Percentiles rank a stretch among this genome's conserved stretches.
Evolutionary conservation across 2,888 invertebrate genomes (phyloP).

Genomic region (Ennomos fuscantarius): DNA sequence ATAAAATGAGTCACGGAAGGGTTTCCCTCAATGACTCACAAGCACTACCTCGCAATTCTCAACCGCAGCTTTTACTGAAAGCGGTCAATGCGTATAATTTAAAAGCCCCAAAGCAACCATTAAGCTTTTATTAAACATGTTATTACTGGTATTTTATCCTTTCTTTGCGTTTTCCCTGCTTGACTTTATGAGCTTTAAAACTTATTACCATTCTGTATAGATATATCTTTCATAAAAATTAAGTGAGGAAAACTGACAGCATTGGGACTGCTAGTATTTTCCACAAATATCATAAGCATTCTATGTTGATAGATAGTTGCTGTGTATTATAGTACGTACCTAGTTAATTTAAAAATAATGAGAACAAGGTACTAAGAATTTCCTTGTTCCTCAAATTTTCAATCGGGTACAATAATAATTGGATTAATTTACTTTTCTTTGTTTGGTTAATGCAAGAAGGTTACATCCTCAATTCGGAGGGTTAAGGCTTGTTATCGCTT

Average conservation of each 20-base stretch:
- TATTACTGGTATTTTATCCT: slow-evolving; percentile 18
- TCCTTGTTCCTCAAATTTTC: too few relatives aligned
- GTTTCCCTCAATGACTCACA: slow-evolving; percentile 80
- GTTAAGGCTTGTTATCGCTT: too few relatives aligned
- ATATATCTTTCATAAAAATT: slow-evolving; percentile 19
- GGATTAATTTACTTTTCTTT: too few relatives aligned
- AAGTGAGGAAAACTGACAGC: slow-evolving; percentile 12
- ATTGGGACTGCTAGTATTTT: too few relatives aligned
- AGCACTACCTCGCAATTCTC: slow-evolving; percentile 41
- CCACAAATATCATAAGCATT: too few relatives aligned
- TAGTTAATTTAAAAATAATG: too few relatives aligned
- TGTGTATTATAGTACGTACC: too few relatives aligned
- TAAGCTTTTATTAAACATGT: slow-evolving; percentile 28
- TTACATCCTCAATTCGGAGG: too few relatives aligned
- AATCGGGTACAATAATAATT: too few relatives aligned
- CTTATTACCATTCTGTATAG: slow-evolving; percentile 6
- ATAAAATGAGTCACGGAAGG: slow-evolving; percentile 82
- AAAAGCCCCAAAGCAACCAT: slow-evolving; percentile 34
- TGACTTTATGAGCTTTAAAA: slow-evolving; percentile 15
- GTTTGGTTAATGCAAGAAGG: too few relatives aligned
- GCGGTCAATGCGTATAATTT: slow-evolving; percentile 37
- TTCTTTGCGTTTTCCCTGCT: slow-evolving; percentile 18
- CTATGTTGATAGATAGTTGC: too few relatives aligned
- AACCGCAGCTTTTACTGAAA: slow-evolving; percentile 42
- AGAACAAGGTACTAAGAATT: too few relatives aligned